phyloP scores from a whole-genome alignment of 2,113 vertebrate species.

The Gobius niger region DNA sequence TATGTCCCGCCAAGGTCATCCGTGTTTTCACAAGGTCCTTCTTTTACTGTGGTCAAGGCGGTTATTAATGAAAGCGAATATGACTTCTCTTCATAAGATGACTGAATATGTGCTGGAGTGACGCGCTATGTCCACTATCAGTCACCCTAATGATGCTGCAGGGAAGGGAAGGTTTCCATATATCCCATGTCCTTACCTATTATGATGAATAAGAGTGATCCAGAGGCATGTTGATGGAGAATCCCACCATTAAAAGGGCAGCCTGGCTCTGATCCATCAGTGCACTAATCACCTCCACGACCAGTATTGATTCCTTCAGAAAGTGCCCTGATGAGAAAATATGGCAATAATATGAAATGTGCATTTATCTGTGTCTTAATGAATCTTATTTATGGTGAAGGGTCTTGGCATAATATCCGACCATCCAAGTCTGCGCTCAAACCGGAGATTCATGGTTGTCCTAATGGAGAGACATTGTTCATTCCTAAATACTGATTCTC shows the following conservation, averaged over 20 bases:
- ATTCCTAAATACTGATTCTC: conserved; percentile 22
- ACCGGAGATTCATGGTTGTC: conserved; percentile 41
- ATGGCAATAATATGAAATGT: conserved; percentile 65
- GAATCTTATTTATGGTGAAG: conserved; percentile 73
- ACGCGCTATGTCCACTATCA: conserved; percentile 57
- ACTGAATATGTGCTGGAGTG: conserved; percentile 56
- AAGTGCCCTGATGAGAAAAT: conserved; percentile 71
- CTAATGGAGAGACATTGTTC: conserved; percentile 39
- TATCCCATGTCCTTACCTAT: conserved; percentile 66
- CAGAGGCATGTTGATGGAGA: conserved; percentile 73
- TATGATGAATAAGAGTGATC: conserved; percentile 72
- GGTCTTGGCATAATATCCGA: conserved; percentile 56
- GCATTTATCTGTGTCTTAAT: conserved; percentile 70
- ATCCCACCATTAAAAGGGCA: conserved; percentile 70
- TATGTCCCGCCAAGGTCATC: conserved; percentile 64
- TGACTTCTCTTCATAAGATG: conserved; percentile 59
- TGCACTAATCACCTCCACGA: conserved; percentile 68
- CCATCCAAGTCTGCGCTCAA: conserved; percentile 47
- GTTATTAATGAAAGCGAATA: conserved; percentile 64
- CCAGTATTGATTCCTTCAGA: conserved; percentile 76
- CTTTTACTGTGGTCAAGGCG: conserved; percentile 55
- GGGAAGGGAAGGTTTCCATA: conserved; percentile 63
- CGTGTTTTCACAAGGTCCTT: conserved; percentile 63
- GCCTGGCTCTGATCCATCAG: conserved; percentile 73
- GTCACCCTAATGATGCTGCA: conserved; percentile 65